These are phyloP conservation scores for Agrochola circellaris DNA, from an alignment of 2,888 invertebrate genomes.

Conservation along the genomic window DNA sequence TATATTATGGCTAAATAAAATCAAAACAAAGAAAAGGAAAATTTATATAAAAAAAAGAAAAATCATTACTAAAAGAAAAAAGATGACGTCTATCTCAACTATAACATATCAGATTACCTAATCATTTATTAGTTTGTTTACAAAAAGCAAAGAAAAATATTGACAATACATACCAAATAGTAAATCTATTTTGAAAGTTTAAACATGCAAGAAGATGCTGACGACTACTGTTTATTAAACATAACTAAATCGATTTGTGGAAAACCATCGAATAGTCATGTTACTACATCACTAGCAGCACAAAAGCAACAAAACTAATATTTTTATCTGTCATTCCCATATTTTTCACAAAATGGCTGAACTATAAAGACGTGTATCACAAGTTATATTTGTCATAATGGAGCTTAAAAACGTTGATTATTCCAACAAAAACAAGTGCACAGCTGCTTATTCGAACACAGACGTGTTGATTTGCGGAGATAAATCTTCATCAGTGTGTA, in stretches of 20 bases:
- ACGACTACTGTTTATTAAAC: not conserved
- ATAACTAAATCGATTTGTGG: slow-evolving; percentile 15
- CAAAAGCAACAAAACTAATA: slow-evolving; percentile 58
- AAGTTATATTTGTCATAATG: slow-evolving; percentile 80
- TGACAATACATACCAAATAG: not conserved
- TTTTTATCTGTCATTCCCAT: slow-evolving; percentile 60
- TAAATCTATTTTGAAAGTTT: not conserved
- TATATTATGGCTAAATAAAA: not conserved
- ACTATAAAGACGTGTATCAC: slow-evolving; percentile 87
- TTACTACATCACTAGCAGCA: slow-evolving; percentile 27
- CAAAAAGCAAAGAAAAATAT: too few relatives aligned
- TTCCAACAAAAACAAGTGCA: slow-evolving; percentile 79
- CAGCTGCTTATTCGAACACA: slow-evolving; percentile 75
- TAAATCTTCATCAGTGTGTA: slow-evolving; percentile 76
- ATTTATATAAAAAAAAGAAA: not conserved
- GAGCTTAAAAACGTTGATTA: slow-evolving; percentile 82
- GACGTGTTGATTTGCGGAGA: slow-evolving; percentile 74
- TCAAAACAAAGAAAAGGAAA: not conserved
- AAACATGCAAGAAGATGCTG: too few relatives aligned
- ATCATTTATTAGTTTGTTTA: too few relatives aligned
- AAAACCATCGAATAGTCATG: not conserved
- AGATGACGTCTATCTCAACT: too few relatives aligned
- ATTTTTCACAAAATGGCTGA: slow-evolving; percentile 88
- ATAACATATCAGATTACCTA: too few relatives aligned
- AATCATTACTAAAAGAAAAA: too few relatives aligned